Conservation (phyloP, 2,797 vertebrate genomes). For the Hydrocynus forskahlii region DNA sequence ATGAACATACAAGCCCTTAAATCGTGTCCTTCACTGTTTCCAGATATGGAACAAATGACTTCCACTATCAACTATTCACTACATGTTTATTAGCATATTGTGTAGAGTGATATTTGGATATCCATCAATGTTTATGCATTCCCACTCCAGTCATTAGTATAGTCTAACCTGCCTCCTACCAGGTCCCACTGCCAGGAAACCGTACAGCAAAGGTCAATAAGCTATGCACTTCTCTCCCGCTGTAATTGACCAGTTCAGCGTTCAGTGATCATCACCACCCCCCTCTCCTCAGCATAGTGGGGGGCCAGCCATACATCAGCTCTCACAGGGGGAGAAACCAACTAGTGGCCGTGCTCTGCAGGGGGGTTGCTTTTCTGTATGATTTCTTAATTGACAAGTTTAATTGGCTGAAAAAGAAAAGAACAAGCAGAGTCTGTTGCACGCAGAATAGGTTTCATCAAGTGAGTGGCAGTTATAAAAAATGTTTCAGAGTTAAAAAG, state of each 20-base stretch:
- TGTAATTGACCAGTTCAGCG: constrained; percentile 72
- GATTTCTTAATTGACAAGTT: constrained; percentile 63
- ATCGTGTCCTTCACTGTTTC: no score
- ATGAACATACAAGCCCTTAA: no score
- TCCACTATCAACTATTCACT: background rate
- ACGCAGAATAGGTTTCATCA: constrained; percentile 17
- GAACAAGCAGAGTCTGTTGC: background rate
- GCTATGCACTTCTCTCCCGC: constrained; percentile 68
- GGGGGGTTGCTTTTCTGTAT: constrained; percentile 54
- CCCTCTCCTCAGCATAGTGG: constrained; percentile 66
- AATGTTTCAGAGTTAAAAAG: background rate
- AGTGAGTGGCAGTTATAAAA: constrained; percentile 16
- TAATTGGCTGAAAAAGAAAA: constrained; percentile 49
- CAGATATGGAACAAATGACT: background rate
- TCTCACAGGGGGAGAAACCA: constrained; percentile 49
- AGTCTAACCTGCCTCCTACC: constrained; percentile 50
- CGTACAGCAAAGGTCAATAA: constrained; percentile 74
- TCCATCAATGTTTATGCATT: background rate
- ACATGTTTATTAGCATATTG: no score
- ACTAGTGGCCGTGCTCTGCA: constrained; percentile 63
- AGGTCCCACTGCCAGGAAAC: constrained; percentile 61
- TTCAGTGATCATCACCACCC: constrained; percentile 78
- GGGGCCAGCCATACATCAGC: constrained; percentile 62
- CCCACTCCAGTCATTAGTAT: background rate
- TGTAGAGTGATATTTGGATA: background rate